These are phyloP conservation scores for Pogonognathellus flavescens DNA, from an alignment of 1,140 invertebrate genomes.

Conservation along the genomic window DNA sequence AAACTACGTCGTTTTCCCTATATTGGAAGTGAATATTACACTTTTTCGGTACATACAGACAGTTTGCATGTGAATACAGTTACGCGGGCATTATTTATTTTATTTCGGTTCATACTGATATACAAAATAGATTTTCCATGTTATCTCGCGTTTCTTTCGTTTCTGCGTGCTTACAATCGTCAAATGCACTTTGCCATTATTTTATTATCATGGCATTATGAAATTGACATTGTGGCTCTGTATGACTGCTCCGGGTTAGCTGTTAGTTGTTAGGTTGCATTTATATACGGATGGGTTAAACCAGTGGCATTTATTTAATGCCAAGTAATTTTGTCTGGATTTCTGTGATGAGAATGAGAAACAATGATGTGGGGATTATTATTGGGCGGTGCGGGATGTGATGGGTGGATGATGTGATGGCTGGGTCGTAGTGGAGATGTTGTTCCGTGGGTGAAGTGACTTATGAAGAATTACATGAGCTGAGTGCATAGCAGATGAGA, in stretches of 20 bases:
- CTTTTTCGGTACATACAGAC: no score
- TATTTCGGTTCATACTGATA: neutral
- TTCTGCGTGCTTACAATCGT: no score
- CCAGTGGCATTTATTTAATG: slow-evolving; percentile 15
- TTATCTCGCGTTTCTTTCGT: no score
- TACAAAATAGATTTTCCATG: no score
- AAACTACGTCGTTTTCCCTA: neutral
- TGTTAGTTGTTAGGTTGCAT: no score
- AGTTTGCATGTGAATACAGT: neutral
- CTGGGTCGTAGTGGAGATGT: neutral
- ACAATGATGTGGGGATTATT: neutral
- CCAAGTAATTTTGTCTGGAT: neutral
- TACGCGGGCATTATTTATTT: neutral
- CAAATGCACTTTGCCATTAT: no score
- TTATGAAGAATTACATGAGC: slow-evolving; percentile 40
- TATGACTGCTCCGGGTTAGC: no score
- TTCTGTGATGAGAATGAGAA: slow-evolving; percentile 3
- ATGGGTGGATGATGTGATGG: no score
- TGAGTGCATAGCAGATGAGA: slow-evolving; percentile 37
- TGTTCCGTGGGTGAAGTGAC: slow-evolving; percentile 15
- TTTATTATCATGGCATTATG: no score
- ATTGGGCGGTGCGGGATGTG: neutral
- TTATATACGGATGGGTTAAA: no score
- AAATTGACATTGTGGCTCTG: no score
- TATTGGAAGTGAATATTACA: neutral